These are phyloP conservation scores for Trididemnum clinides DNA, from an alignment of 23 tunicate species.

Conservation along the genomic window DNA sequence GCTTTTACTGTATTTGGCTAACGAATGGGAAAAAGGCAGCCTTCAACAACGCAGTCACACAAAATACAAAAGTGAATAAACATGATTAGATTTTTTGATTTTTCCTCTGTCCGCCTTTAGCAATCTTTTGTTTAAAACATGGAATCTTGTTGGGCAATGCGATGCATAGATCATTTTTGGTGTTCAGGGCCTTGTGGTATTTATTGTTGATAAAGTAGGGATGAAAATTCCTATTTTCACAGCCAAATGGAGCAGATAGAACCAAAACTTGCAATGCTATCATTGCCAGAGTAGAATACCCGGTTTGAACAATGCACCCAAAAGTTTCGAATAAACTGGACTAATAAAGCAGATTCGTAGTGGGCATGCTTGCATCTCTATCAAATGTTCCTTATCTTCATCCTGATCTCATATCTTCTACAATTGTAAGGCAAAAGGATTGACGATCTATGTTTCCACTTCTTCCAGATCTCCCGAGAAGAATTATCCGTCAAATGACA, in stretches of 20 bases:
- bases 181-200: neutral
- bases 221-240: neutral
- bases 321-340: neutral
- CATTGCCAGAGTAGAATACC: neutral
- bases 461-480: too few species aligned
- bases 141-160: neutral
- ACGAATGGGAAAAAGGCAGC: too few species aligned
- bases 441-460: neutral
- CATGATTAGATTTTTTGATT: neutral
- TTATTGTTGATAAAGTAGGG: neutral
- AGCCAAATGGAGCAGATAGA: neutral
- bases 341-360: neutral
- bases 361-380: too few species aligned
- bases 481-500: neutral
- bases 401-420: too few species aligned
- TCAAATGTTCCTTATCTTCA: too few species aligned
- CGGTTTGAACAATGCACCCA: too few species aligned
- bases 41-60: neutral
- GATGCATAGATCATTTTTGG: neutral
- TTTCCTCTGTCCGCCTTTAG: neutral
- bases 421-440: neutral
- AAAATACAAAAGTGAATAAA: neutral
- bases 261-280: too few species aligned
- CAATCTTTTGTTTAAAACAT: neutral
- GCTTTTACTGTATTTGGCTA: neutral